A percentile compares a stretch with the other conserved stretches of the same genome.
Conservation (phyloP, 2,797 vertebrate genomes). For the Pygocentrus nattereri region DNA sequence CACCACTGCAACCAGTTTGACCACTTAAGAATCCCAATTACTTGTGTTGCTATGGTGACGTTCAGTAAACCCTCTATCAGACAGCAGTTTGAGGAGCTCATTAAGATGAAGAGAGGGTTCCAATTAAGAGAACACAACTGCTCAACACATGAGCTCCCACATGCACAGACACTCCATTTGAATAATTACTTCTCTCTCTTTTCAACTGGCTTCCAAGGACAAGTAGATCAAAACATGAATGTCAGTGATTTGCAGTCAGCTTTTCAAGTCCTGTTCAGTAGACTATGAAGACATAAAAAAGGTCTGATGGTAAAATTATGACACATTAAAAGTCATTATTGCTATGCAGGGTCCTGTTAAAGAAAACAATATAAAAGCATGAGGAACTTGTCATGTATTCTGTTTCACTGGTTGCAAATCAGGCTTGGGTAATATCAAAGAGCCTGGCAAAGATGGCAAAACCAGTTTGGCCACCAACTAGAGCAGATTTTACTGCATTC, state of each 20-base stretch:
- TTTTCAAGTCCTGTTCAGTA: neutral
- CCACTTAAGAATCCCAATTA: neutral
- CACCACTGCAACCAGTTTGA: neutral
- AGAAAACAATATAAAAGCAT: neutral
- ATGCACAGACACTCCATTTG: constrained; percentile 27
- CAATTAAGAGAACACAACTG: constrained; percentile 13
- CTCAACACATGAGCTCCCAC: constrained; percentile 30
- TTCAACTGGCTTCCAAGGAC: neutral
- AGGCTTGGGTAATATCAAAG: neutral
- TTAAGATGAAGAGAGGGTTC: constrained; percentile 24
- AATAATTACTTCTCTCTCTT: neutral
- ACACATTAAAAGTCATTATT: neutral
- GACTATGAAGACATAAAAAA: neutral
- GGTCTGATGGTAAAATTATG: neutral
- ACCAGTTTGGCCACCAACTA: neutral
- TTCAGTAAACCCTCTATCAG: constrained; percentile 8
- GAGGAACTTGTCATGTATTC: neutral
- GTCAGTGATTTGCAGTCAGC: neutral
- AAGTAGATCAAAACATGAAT: neutral
- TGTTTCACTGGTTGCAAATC: neutral
- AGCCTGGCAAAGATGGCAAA: neutral
- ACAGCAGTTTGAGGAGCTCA: constrained; percentile 33
- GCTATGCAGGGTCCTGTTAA: neutral
- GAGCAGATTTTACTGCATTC: neutral
- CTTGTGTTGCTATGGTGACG: constrained; percentile 42